phyloP scores from a whole-genome alignment of 2,888 invertebrate species.

The Drosophila parthenogenetica region DNA sequence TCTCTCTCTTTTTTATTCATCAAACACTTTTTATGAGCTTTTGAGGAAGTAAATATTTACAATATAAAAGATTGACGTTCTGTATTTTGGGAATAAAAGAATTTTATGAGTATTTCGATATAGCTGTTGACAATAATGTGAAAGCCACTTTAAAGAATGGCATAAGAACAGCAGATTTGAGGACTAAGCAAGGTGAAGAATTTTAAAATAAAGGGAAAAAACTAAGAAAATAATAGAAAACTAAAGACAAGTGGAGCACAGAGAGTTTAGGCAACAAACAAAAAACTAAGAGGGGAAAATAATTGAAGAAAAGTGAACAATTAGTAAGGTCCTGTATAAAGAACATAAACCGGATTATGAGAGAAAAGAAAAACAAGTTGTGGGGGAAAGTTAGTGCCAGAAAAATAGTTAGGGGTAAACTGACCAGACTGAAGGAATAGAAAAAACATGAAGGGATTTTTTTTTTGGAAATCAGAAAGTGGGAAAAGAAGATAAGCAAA shows the following conservation, averaged over 20 bases:
- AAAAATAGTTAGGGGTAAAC: no score
- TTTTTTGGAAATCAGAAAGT: not conserved
- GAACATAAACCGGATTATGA: no score
- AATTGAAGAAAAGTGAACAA: no score
- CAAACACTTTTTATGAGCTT: not conserved
- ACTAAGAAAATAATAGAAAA: not conserved
- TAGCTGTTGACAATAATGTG: not conserved
- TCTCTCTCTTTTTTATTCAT: not conserved
- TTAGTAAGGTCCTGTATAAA: no score
- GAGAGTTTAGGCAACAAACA: not conserved
- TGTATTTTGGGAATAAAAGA: not conserved
- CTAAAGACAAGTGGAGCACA: not conserved
- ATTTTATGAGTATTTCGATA: not conserved
- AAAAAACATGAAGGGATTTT: no score
- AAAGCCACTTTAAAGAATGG: constrained; percentile 2
- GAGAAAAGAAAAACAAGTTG: no score
- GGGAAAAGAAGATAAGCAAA: not conserved
- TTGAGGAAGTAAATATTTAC: not conserved
- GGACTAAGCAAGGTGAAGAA: no score
- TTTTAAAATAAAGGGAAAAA: no score
- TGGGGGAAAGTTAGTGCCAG: no score
- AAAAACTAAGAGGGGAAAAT: not conserved
- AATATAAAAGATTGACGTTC: not conserved
- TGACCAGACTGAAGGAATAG: no score
- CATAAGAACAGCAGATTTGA: no score